These are phyloP conservation scores for Tuberolachnus salignus DNA, from an alignment of 2,888 invertebrate genomes.

Conservation along the genomic window DNA sequence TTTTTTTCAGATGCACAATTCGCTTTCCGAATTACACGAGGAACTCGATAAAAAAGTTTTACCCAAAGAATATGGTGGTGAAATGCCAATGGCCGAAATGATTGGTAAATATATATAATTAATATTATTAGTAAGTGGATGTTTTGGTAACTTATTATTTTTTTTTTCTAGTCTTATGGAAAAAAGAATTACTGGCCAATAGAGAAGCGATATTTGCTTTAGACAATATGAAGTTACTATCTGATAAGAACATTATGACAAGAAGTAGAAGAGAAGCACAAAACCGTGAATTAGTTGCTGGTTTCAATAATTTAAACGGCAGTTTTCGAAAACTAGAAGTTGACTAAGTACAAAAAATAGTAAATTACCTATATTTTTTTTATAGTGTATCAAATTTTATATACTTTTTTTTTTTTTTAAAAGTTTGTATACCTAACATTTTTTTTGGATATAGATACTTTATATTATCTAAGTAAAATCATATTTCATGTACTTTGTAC, in stretches of 20 bases:
- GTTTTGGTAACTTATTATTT: neutral
- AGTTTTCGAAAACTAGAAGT: slow-evolving; percentile 61
- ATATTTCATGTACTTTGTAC: neutral
- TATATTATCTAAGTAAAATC: neutral
- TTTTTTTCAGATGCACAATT: slow-evolving; percentile 67
- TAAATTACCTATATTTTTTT: neutral
- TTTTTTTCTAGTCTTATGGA: slow-evolving; percentile 70
- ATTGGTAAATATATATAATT: slow-evolving; percentile 62
- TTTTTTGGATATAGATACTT: no score
- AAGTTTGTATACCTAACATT: no score
- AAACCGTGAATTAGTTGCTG: slow-evolving; percentile 44
- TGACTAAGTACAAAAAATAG: slow-evolving; percentile 57
- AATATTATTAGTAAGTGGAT: neutral
- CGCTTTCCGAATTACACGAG: slow-evolving; percentile 68
- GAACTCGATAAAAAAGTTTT: slow-evolving; percentile 69
- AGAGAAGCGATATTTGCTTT: slow-evolving; percentile 70
- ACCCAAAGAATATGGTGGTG: slow-evolving; percentile 75
- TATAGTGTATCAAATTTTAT: neutral
- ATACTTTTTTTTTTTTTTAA: neutral
- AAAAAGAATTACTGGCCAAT: slow-evolving; percentile 69
- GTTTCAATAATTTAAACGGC: slow-evolving; percentile 58
- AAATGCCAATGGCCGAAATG: slow-evolving; percentile 73
- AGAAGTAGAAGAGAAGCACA: slow-evolving; percentile 34
- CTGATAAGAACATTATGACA: slow-evolving; percentile 60
- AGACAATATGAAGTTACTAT: slow-evolving; percentile 72